These are phyloP conservation scores for Sinocyclocheilus grahami DNA, from an alignment of 2,113 vertebrate species.

Conservation along the genomic window DNA sequence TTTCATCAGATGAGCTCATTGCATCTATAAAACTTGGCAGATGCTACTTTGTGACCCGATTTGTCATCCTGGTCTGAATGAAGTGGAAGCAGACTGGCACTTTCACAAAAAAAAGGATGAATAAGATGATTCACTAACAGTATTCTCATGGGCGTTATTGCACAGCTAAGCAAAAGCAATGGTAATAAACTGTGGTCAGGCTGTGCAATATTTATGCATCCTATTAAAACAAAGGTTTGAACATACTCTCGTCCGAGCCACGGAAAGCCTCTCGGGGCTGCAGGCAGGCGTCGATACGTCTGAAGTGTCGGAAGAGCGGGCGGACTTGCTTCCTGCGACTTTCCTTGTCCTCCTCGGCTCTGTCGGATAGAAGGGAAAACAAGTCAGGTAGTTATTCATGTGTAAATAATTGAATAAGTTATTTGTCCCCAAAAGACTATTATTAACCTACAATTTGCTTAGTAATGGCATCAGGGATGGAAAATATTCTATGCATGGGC, in stretches of 20 bases:
- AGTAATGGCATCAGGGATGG: slow-evolving; percentile 2
- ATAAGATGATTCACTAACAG: slow-evolving; percentile 23
- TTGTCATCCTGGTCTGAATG: slow-evolving; percentile 29
- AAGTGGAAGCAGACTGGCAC: slow-evolving; percentile 16
- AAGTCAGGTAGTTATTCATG: background rate
- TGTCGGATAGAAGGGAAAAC: slow-evolving; percentile 54
- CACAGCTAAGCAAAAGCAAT: background rate
- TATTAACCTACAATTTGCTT: background rate
- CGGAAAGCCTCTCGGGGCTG: slow-evolving; percentile 95
- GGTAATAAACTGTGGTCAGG: background rate
- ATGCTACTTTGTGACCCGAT: slow-evolving; percentile 2
- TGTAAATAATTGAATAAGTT: background rate
- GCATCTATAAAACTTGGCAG: slow-evolving; percentile 18
- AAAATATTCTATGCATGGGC: slow-evolving; percentile 4
- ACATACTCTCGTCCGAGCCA: slow-evolving; percentile 94
- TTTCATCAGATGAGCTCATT: slow-evolving; percentile 28
- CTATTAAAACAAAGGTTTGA: background rate
- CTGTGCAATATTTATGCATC: slow-evolving; percentile 19
- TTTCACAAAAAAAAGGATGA: slow-evolving; percentile 35
- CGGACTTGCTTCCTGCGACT: slow-evolving; percentile 91
- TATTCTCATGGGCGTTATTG: slow-evolving; percentile 17
- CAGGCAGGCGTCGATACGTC: slow-evolving; percentile 92
- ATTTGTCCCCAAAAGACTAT: background rate
- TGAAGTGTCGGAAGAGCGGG: slow-evolving; percentile 93
- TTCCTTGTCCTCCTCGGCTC: slow-evolving; percentile 86